A percentile compares a stretch with the other conserved stretches of the same genome.
Evolutionary conservation across 2,797 vertebrate species (phyloP).

Genomic region (Spinus olivaceus): DNA sequence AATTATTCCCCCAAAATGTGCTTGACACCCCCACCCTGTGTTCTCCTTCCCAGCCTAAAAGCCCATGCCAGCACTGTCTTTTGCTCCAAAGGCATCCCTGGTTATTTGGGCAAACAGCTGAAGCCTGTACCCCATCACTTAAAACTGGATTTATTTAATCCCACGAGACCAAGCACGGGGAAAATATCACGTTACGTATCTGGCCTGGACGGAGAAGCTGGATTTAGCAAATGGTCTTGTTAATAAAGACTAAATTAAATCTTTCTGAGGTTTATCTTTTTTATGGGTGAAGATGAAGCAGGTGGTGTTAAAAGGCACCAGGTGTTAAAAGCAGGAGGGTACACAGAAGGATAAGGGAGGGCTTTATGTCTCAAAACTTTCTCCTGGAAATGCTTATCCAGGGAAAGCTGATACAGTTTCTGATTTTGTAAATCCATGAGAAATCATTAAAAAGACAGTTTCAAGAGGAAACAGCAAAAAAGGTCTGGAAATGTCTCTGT

Average conservation of each 20-base stretch:
- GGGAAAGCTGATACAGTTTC: background rate
- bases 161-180: background rate
- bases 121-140: slow-evolving; percentile 24
- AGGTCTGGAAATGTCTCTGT: background rate
- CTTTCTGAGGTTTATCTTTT: background rate
- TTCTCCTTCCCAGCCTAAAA: background rate
- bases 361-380: background rate
- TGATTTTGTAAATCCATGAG: background rate
- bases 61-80: rapidly evolving
- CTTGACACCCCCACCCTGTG: background rate
- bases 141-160: slow-evolving; percentile 31
- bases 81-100: background rate
- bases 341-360: background rate
- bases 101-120: slow-evolving; percentile 34
- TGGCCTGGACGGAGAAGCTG: background rate
- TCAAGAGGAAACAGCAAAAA: background rate
- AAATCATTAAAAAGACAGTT: background rate
- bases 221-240: slow-evolving; percentile 36
- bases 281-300: background rate
- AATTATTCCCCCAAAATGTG: background rate
- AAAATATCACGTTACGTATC: background rate
- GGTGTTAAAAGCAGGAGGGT: background rate
- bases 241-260: slow-evolving; percentile 13
- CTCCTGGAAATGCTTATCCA: background rate
- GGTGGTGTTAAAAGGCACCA: rapidly evolving